phyloP scores from a whole-genome alignment of 2,113 vertebrate species.

The Anseranas semipalmata region DNA sequence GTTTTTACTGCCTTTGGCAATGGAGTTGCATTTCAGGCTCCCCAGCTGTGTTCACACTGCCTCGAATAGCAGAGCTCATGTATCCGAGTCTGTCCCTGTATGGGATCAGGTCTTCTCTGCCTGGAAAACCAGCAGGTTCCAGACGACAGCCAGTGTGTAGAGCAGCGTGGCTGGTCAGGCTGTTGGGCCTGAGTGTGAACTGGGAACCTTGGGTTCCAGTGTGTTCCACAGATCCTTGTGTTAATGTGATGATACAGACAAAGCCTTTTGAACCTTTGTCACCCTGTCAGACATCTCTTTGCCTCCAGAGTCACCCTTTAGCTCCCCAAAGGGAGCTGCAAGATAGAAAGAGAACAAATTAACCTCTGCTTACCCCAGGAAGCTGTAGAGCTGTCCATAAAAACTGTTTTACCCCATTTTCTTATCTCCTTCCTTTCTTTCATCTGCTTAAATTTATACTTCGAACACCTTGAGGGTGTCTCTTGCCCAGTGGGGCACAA shows the following conservation, averaged over 20 bases:
- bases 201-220: no score
- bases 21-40: background rate
- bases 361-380: background rate
- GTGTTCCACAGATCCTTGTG: no score
- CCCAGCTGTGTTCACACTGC: background rate
- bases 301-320: background rate
- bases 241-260: background rate
- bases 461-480: background rate
- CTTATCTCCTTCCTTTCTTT: background rate
- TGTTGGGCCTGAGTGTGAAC: background rate
- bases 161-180: background rate
- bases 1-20: background rate
- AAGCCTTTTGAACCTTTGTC: background rate
- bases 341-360: background rate
- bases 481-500: background rate
- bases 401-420: background rate
- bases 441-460: background rate
- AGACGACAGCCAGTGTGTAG: background rate
- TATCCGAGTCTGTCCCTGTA: accelerated
- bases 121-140: background rate
- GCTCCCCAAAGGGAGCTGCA: background rate
- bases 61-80: background rate
- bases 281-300: background rate
- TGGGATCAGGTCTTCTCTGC: background rate
- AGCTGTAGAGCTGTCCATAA: background rate